Percentiles rank a stretch among this genome's conserved stretches.
Conservation (phyloP, 1,140 invertebrate species). For the Bombus confusus region DNA sequence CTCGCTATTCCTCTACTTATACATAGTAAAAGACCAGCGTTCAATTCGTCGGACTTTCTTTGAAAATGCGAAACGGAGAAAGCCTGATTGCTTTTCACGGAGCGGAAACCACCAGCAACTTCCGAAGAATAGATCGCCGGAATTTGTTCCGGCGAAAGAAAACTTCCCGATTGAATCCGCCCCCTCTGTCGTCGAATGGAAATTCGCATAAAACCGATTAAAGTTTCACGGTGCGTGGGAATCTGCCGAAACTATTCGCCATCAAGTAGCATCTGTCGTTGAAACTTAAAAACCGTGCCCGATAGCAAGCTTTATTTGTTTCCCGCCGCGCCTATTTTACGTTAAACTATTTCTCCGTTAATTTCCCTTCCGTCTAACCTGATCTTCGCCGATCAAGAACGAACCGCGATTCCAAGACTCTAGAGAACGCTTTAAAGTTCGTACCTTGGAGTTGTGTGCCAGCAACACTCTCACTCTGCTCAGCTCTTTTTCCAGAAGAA, state of each 20-base stretch:
- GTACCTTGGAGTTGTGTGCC: conserved; percentile 94
- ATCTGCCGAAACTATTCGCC: background rate
- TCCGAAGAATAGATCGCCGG: background rate
- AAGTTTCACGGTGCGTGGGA: background rate
- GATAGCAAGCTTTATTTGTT: background rate
- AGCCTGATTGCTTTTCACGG: background rate
- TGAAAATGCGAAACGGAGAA: background rate
- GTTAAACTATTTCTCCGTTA: conserved; percentile 1
- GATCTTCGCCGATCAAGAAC: background rate
- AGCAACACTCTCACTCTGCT: conserved; percentile 91
- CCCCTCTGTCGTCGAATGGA: background rate
- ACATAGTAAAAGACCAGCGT: too few species aligned
- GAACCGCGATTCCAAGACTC: background rate
- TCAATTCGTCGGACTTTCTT: background rate
- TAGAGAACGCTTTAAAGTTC: background rate
- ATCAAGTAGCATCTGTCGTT: background rate
- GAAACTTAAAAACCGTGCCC: background rate
- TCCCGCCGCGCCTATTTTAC: too few species aligned
- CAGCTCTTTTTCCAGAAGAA: conserved; percentile 91
- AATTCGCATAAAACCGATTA: conserved; percentile 1
- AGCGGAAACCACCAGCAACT: background rate
- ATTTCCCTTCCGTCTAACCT: background rate
- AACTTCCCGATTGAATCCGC: conserved; percentile 21
- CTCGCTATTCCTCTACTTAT: background rate
- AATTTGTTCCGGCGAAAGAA: background rate